Evolutionary conservation across 1,140 invertebrate species (phyloP).

Genomic region (Aphelinus atriplicis): DNA sequence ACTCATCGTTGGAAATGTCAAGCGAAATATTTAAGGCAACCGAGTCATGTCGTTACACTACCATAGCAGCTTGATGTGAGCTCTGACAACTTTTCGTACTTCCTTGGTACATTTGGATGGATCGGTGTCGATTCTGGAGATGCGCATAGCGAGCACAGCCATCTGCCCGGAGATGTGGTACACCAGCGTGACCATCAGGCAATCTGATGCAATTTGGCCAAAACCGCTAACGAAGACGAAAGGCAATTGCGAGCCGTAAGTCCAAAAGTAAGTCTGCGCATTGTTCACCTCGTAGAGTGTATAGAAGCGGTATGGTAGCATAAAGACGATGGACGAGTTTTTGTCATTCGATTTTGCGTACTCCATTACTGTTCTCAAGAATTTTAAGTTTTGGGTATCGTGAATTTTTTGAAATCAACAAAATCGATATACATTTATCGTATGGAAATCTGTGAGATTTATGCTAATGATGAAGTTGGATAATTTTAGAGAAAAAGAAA

Average conservation of each 20-base stretch:
- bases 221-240: constrained; percentile 49
- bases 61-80: constrained; percentile 52
- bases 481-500: no score
- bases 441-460: no score
- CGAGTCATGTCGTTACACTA: constrained; percentile 26
- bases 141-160: constrained; percentile 51
- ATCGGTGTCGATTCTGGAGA: constrained; percentile 44
- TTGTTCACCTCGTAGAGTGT: constrained; percentile 48
- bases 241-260: constrained; percentile 48
- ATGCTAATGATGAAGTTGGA: no score
- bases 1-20: no score
- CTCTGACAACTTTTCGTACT: constrained; percentile 43
- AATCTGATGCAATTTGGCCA: constrained; percentile 48
- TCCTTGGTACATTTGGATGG: constrained; percentile 35
- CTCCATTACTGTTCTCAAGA: constrained; percentile 12
- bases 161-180: constrained; percentile 57
- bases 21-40: no score
- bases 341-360: neutral
- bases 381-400: no score
- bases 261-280: constrained; percentile 44
- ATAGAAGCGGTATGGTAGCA: constrained; percentile 52
- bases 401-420: no score
- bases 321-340: constrained; percentile 43
- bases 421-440: no score
- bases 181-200: constrained; percentile 53